phyloP scores from a whole-genome alignment of 2,113 vertebrate genomes.

The Xerus inauris region DNA sequence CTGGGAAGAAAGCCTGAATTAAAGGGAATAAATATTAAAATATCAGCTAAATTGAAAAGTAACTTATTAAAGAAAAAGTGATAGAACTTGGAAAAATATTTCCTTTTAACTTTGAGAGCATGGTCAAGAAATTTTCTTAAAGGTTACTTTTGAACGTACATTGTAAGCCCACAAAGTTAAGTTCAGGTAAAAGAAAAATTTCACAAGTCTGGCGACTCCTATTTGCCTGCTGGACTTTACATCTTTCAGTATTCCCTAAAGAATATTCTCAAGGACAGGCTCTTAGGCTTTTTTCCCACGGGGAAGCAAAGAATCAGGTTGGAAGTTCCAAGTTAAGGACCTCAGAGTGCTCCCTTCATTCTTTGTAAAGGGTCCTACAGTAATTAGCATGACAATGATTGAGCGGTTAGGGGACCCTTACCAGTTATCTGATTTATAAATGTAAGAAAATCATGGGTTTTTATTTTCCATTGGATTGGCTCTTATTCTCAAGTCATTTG shows the following conservation, averaged over 20 bases:
- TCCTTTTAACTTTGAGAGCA: conserved; percentile 5
- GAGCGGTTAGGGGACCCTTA: neutral
- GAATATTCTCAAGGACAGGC: neutral
- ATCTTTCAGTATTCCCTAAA: conserved; percentile 14
- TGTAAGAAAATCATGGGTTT: conserved; percentile 4
- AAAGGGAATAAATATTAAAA: conserved; percentile 30
- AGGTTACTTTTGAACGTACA: conserved; percentile 27
- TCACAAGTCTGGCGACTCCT: neutral
- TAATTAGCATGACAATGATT: neutral
- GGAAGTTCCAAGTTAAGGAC: neutral
- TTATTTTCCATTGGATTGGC: neutral
- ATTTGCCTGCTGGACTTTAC: neutral
- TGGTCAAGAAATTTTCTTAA: conserved; percentile 36
- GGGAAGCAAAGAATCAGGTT: neutral
- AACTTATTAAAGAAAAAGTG: conserved; percentile 13
- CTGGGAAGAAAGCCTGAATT: neutral
- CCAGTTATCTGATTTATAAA: conserved; percentile 29
- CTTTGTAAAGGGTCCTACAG: neutral
- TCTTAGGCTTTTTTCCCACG: neutral
- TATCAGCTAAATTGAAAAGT: neutral
- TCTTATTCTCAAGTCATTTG: conserved; percentile 35
- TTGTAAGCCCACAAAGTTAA: neutral
- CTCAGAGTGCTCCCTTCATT: neutral
- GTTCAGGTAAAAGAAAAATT: conserved; percentile 1
- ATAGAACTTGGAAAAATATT: conserved; percentile 11